phyloP scores from a whole-genome alignment of 1,140 invertebrate genomes.

The Zaprionus inermis region DNA sequence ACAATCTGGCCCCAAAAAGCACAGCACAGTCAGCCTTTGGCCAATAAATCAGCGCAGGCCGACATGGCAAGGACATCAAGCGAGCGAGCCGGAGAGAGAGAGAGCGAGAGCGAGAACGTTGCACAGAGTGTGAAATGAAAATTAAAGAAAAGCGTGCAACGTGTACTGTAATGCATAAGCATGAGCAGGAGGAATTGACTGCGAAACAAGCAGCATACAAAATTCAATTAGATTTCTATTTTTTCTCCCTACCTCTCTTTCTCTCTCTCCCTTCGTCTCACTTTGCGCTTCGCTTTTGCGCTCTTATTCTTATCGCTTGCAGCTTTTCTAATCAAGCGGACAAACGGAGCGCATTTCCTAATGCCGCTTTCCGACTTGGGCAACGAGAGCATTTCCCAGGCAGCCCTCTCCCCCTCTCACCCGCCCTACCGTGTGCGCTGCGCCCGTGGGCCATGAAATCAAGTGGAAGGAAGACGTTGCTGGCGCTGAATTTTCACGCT shows the following conservation, averaged over 20 bases:
- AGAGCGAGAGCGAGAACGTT: constrained; percentile 1
- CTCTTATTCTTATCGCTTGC: constrained; percentile 64
- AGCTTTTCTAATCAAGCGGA: constrained; percentile 80
- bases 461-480: constrained; percentile 64
- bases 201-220: constrained; percentile 58
- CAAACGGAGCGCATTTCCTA: constrained; percentile 60
- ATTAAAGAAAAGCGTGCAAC: constrained; percentile 15
- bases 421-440: neutral
- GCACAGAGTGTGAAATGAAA: constrained; percentile 56
- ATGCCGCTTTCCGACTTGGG: constrained; percentile 10
- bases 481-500: constrained; percentile 69
- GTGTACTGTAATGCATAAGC: constrained; percentile 15
- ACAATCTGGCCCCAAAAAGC: constrained; percentile 55
- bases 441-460: constrained; percentile 70
- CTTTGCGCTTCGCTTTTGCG: constrained; percentile 30
- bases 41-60: constrained; percentile 68
- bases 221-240: constrained; percentile 79
- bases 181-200: constrained; percentile 3
- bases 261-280: neutral
- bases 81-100: neutral
- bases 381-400: constrained; percentile 20
- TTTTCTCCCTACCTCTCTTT: constrained; percentile 28
- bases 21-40: constrained; percentile 29
- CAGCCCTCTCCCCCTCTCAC: neutral
- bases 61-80: constrained; percentile 67